Percentiles rank a stretch among this genome's conserved stretches.
Evolutionary conservation across 2,797 vertebrate species (phyloP).

Genomic region (Eulemur coronatus): DNA sequence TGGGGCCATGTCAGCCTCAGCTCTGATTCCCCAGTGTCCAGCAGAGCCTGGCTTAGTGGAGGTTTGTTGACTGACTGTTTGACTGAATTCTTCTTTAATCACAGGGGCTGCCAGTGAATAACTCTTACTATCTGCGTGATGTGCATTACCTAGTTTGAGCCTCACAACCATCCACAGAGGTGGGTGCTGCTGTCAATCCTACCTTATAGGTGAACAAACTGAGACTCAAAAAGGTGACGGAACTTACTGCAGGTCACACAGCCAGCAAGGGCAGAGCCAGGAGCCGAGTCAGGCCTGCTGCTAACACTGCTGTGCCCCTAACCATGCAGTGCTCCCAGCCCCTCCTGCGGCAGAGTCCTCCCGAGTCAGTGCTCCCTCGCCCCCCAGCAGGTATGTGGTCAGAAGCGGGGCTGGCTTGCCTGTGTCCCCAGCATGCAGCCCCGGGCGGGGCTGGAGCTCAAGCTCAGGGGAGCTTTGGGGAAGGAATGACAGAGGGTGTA

Average conservation of each 20-base stretch:
- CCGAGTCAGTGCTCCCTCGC: not conserved
- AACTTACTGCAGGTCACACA: not conserved
- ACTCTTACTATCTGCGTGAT: not conserved
- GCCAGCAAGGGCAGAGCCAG: not conserved
- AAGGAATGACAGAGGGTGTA: rapidly evolving
- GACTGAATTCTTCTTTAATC: not conserved
- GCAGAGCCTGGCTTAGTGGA: not conserved
- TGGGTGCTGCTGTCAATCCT: not conserved
- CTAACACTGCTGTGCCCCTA: not conserved
- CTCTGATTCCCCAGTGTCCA: rapidly evolving
- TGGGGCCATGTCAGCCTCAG: not conserved
- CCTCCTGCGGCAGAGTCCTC: not conserved
- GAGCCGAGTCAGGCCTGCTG: not conserved
- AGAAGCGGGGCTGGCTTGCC: not conserved
- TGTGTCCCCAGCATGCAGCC: not conserved
- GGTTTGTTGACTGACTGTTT: not conserved
- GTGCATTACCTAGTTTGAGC: not conserved
- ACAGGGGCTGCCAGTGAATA: not conserved
- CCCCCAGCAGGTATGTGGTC: not conserved
- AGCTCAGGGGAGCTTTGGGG: not conserved
- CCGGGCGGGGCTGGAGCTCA: not conserved
- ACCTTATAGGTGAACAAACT: not conserved
- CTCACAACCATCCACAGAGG: not conserved
- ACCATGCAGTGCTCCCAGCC: not conserved
- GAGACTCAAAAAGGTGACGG: not conserved